Evolutionary conservation across 2,113 vertebrate genomes (phyloP).

Genomic region (human): GRCh38 chr11:41860501-41861000

Average conservation of each 20-base stretch:
- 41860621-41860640: background rate
- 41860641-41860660: background rate
- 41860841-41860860: background rate
- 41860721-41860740: background rate
- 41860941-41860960: too few species aligned
- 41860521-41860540: background rate
- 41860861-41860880: background rate
- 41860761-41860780: background rate
- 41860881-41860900: background rate
- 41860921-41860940: background rate
- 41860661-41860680: background rate
- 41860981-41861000: background rate
- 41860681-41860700: background rate
- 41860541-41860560: background rate
- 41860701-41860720: background rate
- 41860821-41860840: background rate
- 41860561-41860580: too few species aligned
- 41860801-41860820: background rate
- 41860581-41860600: background rate
- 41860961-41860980: background rate
- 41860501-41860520: background rate
- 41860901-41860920: background rate
- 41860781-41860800: background rate
- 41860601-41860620: background rate
- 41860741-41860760: background rate